A percentile compares a stretch with the other conserved stretches of the same genome.
Evolutionary conservation across 2,888 invertebrate species (phyloP).

Genomic region (Leuctra nigra): DNA sequence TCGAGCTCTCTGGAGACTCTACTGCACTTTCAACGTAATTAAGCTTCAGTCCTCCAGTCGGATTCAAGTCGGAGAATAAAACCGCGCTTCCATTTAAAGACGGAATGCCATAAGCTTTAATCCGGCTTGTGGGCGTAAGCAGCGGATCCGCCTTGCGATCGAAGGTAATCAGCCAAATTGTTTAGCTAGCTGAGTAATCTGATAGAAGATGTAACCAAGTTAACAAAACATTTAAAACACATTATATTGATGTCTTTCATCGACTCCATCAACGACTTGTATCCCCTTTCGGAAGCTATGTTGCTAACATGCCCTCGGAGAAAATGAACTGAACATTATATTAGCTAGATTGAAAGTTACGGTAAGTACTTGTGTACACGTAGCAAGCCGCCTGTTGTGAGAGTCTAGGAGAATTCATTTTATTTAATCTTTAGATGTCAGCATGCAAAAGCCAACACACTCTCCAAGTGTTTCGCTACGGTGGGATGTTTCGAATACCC

Average conservation of each 20-base stretch:
- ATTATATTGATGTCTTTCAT: background rate
- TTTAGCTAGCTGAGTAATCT: too few relatives aligned
- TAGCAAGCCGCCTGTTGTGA: background rate
- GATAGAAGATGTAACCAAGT: background rate
- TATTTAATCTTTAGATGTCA: background rate
- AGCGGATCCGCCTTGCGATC: background rate
- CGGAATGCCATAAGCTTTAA: background rate
- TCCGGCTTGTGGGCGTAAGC: background rate
- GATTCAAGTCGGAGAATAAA: constrained; percentile 6
- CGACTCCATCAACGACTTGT: background rate
- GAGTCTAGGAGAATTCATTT: background rate
- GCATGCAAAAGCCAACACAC: too few relatives aligned
- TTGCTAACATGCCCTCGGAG: background rate
- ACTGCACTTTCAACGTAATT: too few relatives aligned
- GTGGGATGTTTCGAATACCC: too few relatives aligned
- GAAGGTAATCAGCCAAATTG: constrained; percentile 1
- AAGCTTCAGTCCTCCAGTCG: too few relatives aligned
- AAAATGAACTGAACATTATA: constrained; percentile 1
- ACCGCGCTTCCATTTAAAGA: constrained; percentile 11
- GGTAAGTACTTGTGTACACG: background rate
- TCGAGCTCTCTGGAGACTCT: too few relatives aligned
- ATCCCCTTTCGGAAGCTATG: background rate
- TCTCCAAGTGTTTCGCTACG: too few relatives aligned
- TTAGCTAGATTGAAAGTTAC: background rate
- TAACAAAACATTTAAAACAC: background rate